These are phyloP conservation scores for Taurulus bubalis DNA, from an alignment of 2,113 vertebrate species.

Conservation along the genomic window DNA sequence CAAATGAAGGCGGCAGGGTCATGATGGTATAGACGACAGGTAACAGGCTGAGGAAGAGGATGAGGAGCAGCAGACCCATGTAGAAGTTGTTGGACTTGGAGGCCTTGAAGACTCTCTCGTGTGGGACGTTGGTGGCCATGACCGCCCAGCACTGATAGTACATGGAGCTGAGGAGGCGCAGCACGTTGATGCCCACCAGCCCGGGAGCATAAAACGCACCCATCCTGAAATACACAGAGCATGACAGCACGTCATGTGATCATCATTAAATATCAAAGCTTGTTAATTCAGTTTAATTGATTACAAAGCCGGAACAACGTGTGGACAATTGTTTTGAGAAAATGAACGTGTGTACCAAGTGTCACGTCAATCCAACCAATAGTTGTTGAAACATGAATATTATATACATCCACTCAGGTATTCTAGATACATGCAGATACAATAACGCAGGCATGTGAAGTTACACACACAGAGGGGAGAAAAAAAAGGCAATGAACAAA, in stretches of 20 bases:
- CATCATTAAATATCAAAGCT: neutral
- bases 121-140: slow-evolving; percentile 97
- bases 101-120: slow-evolving; percentile 96
- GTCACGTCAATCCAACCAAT: too few relatives aligned
- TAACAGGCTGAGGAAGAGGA: slow-evolving; percentile 96
- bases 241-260: neutral
- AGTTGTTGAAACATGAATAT: neutral
- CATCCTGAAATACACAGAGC: slow-evolving; percentile 83
- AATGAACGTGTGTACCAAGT: too few relatives aligned
- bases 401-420: neutral
- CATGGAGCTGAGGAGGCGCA: slow-evolving; percentile 97
- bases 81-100: slow-evolving; percentile 99
- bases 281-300: neutral
- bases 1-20: slow-evolving; percentile 96
- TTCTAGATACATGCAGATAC: neutral
- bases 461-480: neutral
- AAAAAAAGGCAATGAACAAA: neutral
- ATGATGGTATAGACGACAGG: slow-evolving; percentile 98
- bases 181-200: slow-evolving; percentile 96
- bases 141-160: slow-evolving; percentile 99
- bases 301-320: neutral
- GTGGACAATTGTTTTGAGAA: too few relatives aligned
- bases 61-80: slow-evolving; percentile 95
- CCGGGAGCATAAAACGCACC: slow-evolving; percentile 97
- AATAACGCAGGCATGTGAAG: neutral